Evolutionary conservation across 2,797 vertebrate species (phyloP).

Genomic region (Sebastes steindachneri): DNA sequence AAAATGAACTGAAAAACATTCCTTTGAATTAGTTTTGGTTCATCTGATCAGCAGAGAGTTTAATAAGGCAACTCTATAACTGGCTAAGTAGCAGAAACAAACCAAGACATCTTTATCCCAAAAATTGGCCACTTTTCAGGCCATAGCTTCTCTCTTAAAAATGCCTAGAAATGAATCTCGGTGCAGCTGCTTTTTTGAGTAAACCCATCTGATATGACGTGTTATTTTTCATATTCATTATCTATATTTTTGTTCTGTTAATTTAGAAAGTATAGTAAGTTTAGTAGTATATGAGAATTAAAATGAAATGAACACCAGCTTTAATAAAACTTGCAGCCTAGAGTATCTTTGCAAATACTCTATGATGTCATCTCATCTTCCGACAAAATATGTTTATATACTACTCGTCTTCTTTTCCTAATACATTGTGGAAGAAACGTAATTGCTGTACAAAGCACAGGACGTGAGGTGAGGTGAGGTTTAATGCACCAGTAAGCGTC

Average conservation of each 20-base stretch:
- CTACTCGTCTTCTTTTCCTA: not conserved
- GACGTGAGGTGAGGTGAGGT: not conserved
- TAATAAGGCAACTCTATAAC: not conserved
- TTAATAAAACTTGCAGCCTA: not conserved
- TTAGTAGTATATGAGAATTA: not conserved
- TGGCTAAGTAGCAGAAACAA: not conserved
- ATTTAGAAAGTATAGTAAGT: not conserved
- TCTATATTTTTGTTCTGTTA: not conserved
- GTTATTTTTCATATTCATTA: not conserved
- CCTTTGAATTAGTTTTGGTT: not conserved
- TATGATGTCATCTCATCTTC: not conserved
- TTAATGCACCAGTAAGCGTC: not conserved
- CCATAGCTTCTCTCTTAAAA: not conserved
- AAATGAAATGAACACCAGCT: not conserved
- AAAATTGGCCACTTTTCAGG: slow-evolving; percentile 7
- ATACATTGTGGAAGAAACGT: not conserved
- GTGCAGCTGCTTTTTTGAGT: not conserved
- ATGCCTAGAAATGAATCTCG: not conserved
- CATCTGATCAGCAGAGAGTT: not conserved
- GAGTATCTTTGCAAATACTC: not conserved
- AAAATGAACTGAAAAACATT: not conserved
- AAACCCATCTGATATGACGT: not conserved
- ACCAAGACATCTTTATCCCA: not conserved
- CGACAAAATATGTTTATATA: not conserved
- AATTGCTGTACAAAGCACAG: not conserved